Conservation (phyloP, 2,797 vertebrate species). For the Zenarchopterus dispar region DNA sequence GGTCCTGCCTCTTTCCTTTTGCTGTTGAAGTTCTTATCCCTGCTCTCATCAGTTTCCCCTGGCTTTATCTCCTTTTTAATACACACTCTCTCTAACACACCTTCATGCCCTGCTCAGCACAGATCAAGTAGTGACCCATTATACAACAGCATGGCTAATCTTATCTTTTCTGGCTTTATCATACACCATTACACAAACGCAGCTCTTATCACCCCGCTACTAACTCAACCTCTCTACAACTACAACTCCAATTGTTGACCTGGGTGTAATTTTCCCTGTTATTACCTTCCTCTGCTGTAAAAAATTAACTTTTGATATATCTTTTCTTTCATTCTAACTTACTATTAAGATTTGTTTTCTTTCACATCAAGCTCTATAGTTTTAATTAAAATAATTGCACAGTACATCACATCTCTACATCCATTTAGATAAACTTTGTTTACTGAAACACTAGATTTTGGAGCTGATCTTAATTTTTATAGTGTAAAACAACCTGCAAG, state of each 20-base stretch:
- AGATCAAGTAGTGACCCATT: neutral
- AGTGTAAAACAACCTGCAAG: too few species aligned
- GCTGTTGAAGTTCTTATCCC: slow-evolving; percentile 15
- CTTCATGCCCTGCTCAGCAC: neutral
- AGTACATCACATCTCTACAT: too few species aligned
- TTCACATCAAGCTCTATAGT: too few species aligned
- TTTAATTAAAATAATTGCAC: too few species aligned
- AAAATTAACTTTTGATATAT: neutral
- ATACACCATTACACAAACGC: slow-evolving; percentile 19
- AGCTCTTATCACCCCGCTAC: slow-evolving; percentile 31
- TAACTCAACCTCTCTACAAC: neutral
- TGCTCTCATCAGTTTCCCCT: slow-evolving; percentile 3
- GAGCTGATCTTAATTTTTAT: too few species aligned
- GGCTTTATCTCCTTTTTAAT: neutral
- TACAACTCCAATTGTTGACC: slow-evolving; percentile 5
- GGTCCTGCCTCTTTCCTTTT: neutral
- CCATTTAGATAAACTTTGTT: too few species aligned
- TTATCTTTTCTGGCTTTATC: slow-evolving; percentile 29
- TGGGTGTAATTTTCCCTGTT: neutral
- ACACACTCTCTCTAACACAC: neutral
- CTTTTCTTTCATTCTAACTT: neutral
- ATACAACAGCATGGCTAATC: slow-evolving; percentile 13
- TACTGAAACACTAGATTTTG: too few species aligned
- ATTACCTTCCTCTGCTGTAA: neutral
- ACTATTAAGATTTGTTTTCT: neutral